Conservation (phyloP, 1,140 invertebrate species). For the Drosophila nebulosa region DNA sequence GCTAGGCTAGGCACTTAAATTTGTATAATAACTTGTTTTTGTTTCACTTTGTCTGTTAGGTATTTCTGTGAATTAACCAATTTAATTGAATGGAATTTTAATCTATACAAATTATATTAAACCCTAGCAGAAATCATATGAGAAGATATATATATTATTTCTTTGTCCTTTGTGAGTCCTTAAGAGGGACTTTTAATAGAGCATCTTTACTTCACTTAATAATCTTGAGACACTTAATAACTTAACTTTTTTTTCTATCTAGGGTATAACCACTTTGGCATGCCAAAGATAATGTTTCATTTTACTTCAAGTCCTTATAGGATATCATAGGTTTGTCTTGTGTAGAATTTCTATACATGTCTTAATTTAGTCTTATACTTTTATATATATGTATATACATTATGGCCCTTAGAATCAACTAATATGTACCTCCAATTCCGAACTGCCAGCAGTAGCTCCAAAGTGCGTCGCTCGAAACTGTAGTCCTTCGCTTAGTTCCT, state of each 20-base stretch:
- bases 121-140: neutral
- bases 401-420: conserved; percentile 31
- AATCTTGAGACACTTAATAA: too few relatives aligned
- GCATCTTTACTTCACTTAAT: too few relatives aligned
- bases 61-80: conserved; percentile 10
- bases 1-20: conserved; percentile 41
- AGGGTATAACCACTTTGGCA: neutral
- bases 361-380: neutral
- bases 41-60: conserved; percentile 5
- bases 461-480: conserved; percentile 51
- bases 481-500: conserved; percentile 45
- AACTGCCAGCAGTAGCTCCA: conserved; percentile 10
- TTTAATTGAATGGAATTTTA: neutral
- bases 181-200: too few relatives aligned
- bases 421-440: conserved; percentile 39
- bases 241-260: too few relatives aligned
- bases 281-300: neutral
- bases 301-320: neutral
- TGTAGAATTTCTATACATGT: neutral
- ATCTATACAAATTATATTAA: neutral
- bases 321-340: neutral
- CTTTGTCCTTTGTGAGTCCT: too few relatives aligned
- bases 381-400: conserved; percentile 1
- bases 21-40: conserved; percentile 23
- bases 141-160: too few relatives aligned